Evolutionary conservation across 2,888 invertebrate genomes (phyloP).

Genomic region (Chydorus sphaericus): DNA sequence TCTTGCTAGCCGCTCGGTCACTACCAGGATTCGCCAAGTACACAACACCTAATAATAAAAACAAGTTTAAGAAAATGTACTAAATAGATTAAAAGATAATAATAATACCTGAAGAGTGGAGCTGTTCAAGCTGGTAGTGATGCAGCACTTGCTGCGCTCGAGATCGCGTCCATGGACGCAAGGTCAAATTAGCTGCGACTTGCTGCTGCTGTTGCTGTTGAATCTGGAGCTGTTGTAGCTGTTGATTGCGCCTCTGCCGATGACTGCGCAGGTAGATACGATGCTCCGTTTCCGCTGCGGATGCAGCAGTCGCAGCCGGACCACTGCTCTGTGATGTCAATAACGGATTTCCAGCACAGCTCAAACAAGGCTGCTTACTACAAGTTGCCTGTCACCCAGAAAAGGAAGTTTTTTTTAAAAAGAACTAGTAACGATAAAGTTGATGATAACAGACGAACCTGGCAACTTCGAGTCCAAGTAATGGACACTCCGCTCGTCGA

Average conservation of each 20-base stretch:
- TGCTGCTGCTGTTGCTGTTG: slow-evolving; percentile 3
- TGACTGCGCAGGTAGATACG: slow-evolving; percentile 6
- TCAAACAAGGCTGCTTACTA: slow-evolving; percentile 9
- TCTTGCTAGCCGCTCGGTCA: neutral
- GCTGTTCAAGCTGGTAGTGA: slow-evolving; percentile 12
- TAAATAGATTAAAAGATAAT: neutral
- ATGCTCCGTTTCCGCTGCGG: slow-evolving; percentile 7
- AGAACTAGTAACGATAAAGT: too few relatives aligned
- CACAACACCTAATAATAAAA: slow-evolving; percentile 6
- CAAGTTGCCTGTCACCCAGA: slow-evolving; percentile 7
- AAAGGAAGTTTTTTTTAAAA: too few relatives aligned
- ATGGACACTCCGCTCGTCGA: neutral
- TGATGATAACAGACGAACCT: neutral
- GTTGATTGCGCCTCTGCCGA: slow-evolving; percentile 8
- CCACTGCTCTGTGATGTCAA: neutral
- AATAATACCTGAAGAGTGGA: neutral
- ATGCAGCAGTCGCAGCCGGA: neutral
- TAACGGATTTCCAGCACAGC: slow-evolving; percentile 7
- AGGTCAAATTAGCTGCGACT: neutral
- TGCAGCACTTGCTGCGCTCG: slow-evolving; percentile 13
- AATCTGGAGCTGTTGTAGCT: neutral
- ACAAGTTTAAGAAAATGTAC: neutral
- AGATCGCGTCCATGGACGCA: slow-evolving; percentile 11
- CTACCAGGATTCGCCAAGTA: slow-evolving; percentile 1
- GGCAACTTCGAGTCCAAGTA: neutral